Evolutionary conservation across 2,113 vertebrate species (phyloP), one percentile per base, ranked within the genome.

Genomic region (Sphyrna mokarran): DNA sequence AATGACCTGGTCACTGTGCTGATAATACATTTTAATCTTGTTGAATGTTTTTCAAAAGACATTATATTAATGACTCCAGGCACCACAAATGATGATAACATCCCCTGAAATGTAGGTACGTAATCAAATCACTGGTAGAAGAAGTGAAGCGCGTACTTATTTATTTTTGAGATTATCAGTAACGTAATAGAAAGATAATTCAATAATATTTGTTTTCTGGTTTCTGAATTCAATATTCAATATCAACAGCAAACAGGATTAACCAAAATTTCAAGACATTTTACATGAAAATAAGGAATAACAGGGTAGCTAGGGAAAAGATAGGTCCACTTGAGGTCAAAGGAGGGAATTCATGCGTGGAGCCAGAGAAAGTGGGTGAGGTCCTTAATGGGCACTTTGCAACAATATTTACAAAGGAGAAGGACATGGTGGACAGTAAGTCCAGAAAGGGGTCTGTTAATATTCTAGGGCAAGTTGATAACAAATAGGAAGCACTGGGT

Each of bases 31-130:
- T 58, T 61, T 90, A 61, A 5, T 90, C 26, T 68, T 63, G 89
- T 91, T 89, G 33, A 91, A 61, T 91, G 33, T 33, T 66, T 91
- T 91, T 63, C 22, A 91, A 70, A 94, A 94, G 33, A 63, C 26
- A 48, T 37, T 23, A 18, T 29, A 9, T 29, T 43, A 94, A 94
- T 94, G 66, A 70, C 2, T 26, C 37, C 40, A 94, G 68, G 68
- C 66, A 94, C 13, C 3, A 22, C 23, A 43, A 70, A 40, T 40
- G 6, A 69, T 26, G 37, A 40, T 70, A 70, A 40, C 4, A 72
- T 20, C 58, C 58, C 5, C 33, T 37, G 29, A 91, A 91, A 91
- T 63, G 29, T 66, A 91, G n/a, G 33, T 66, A 66, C 18, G 48
- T 40, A 94, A 94, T 70, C 43, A 54, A 94, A 68, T 26, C n/a